These are phyloP conservation scores for Trematomus loennbergii DNA, from an alignment of 2,113 vertebrate species.

Conservation along the genomic window DNA sequence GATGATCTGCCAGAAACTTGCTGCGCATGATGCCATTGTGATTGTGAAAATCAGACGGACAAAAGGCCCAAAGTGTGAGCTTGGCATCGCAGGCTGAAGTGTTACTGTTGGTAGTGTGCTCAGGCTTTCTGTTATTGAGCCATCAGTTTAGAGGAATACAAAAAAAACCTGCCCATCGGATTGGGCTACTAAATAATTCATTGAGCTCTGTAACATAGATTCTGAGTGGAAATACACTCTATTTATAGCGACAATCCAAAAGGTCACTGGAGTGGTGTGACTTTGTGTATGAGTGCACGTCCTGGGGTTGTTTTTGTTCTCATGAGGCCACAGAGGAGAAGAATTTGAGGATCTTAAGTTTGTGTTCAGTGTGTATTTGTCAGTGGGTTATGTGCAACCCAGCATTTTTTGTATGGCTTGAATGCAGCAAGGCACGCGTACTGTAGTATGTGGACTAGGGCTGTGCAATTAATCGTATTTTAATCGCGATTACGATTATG, in stretches of 20 bases:
- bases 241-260: slow-evolving; percentile 82
- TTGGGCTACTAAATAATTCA: slow-evolving; percentile 83
- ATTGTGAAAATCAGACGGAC: slow-evolving; percentile 66
- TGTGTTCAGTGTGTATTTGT: slow-evolving; percentile 27
- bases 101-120: slow-evolving; percentile 41
- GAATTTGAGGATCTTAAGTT: slow-evolving; percentile 42
- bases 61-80: slow-evolving; percentile 62
- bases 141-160: slow-evolving; percentile 59
- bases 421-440: neutral
- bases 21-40: slow-evolving; percentile 48
- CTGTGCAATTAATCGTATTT: too few species aligned
- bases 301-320: slow-evolving; percentile 73
- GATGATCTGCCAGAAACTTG: slow-evolving; percentile 47
- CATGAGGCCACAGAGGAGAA: slow-evolving; percentile 46
- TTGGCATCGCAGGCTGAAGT: slow-evolving; percentile 42
- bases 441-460: slow-evolving; percentile 15
- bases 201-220: slow-evolving; percentile 76
- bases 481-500: too few species aligned
- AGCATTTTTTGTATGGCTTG: neutral
- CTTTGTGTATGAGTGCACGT: slow-evolving; percentile 67
- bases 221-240: slow-evolving; percentile 79
- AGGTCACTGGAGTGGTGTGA: slow-evolving; percentile 80
- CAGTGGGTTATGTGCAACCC: slow-evolving; percentile 13
- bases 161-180: slow-evolving; percentile 71
- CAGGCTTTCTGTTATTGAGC: slow-evolving; percentile 57